These are phyloP conservation scores for Cecropterus lyciades DNA, from an alignment of 1,140 invertebrate genomes.

Conservation along the genomic window DNA sequence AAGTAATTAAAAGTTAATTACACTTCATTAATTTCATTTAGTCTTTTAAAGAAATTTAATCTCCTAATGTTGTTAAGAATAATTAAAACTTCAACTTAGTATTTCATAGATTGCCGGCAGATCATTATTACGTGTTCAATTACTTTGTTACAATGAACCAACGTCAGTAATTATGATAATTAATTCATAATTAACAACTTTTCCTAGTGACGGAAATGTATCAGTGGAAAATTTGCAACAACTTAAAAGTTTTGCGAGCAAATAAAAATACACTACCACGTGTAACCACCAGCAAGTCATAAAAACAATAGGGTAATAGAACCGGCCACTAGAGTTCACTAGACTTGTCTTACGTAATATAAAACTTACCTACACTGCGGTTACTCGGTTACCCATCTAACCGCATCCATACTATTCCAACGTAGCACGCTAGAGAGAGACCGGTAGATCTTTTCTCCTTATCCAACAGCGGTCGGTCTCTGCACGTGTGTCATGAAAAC, in stretches of 20 bases:
- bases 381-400: constrained; percentile 48
- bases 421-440: constrained; percentile 58
- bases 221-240: constrained; percentile 10
- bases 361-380: constrained; percentile 50
- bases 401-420: constrained; percentile 61
- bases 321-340: constrained; percentile 38
- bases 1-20: no score
- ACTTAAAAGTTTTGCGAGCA: not conserved
- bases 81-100: no score
- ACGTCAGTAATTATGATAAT: not conserved
- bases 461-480: constrained; percentile 58
- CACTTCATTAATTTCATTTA: no score
- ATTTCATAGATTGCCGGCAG: no score
- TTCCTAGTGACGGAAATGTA: not conserved
- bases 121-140: no score
- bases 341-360: constrained; percentile 50
- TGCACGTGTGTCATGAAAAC: constrained; percentile 78
- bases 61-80: no score
- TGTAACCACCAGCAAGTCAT: constrained; percentile 30
- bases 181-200: not conserved
- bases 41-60: no score
- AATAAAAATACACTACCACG: constrained; percentile 22
- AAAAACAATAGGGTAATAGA: constrained; percentile 50
- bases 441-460: constrained; percentile 42
- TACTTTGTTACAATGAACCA: not conserved